Base-by-base conservation (phyloP, 2,113 vertebrate species). In the Oncorhynchus masou region DNA sequence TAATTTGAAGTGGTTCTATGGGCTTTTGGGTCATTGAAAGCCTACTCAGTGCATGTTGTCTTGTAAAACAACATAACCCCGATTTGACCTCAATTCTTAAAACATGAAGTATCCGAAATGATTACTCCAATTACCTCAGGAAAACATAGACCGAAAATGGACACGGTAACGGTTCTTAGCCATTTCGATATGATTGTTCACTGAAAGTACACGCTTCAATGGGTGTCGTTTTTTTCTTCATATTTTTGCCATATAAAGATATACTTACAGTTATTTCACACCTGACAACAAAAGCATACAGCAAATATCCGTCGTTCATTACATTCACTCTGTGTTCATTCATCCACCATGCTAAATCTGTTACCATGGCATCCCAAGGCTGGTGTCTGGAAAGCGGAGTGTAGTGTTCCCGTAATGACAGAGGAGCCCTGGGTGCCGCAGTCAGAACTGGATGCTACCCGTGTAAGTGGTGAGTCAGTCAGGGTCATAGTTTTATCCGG, bases 361-460 rank as follows among this genome's bases (percentile, higher is more conserved):
- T 86, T 86, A 75, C 83, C 80, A 86, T 84, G 81, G 80, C 60
- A 57, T 68, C 29, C 27, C 67, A 45, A 25, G 67, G 39, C 31
- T 81, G 66, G 27, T 78, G 59, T 80, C 67, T 54, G 51, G 51
- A 16, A 54, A 54, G 51, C 51, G 2, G 51, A 19, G 51, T 19
- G 4, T 16, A 54, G 51, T 54, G 51, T 74, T 76, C 48, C 71
- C 60, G 71, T 57, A 13, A 65, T 65, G 60, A 34, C 27, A 45
- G 54, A 24, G 22, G 49, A 13, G 39, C 75, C 64, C 22, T 82
- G 22, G 71, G 75, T 72, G 68, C 67, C 72, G 62, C 72, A 78
- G 24, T 68, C 68, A 75, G 24, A 68, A 60, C 25, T 13, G 51
- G 45, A 68, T 74, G 39, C 19, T 19, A 15, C 69, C 64, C 71